phyloP scores from a whole-genome alignment of 1,140 invertebrate genomes.

The Pseudomyrmex concolor region DNA sequence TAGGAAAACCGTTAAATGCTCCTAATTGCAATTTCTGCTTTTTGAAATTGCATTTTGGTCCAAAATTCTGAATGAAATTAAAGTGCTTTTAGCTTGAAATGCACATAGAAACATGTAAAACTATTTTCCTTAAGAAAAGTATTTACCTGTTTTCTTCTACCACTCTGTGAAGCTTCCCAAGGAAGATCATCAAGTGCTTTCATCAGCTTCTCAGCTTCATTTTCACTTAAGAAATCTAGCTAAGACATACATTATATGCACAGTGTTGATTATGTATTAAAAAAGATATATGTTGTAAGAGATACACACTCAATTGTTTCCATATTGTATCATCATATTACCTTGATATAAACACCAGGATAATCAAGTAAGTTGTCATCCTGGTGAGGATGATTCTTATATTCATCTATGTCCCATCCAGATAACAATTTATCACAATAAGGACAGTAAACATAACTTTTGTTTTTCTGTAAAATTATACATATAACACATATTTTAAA shows the following conservation, averaged over 20 bases:
- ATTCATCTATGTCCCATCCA: constrained; percentile 88
- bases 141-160: constrained; percentile 94
- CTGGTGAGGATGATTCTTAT: constrained; percentile 89
- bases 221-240: constrained; percentile 90
- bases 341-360: constrained; percentile 90
- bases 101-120: background rate
- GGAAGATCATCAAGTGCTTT: constrained; percentile 91
- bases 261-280: constrained; percentile 35
- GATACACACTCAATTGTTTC: background rate
- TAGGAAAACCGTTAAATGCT: constrained; percentile 95
- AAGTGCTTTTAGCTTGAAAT: background rate
- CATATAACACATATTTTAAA: constrained; percentile 3
- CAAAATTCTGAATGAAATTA: constrained; percentile 92
- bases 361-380: constrained; percentile 86
- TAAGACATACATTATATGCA: constrained; percentile 71
- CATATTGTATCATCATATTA: constrained; percentile 66
- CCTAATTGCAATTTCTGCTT: constrained; percentile 93
- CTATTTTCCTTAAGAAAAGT: background rate
- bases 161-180: constrained; percentile 98
- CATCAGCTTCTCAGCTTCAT: constrained; percentile 90
- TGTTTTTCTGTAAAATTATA: constrained; percentile 83
- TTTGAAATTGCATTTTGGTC: constrained; percentile 99
- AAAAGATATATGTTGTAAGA: constrained; percentile 25
- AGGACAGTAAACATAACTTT: constrained; percentile 91
- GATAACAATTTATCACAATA: constrained; percentile 90